These are phyloP conservation scores for Pedetes capensis DNA, from an alignment of 2,113 vertebrate species.

Conservation along the genomic window DNA sequence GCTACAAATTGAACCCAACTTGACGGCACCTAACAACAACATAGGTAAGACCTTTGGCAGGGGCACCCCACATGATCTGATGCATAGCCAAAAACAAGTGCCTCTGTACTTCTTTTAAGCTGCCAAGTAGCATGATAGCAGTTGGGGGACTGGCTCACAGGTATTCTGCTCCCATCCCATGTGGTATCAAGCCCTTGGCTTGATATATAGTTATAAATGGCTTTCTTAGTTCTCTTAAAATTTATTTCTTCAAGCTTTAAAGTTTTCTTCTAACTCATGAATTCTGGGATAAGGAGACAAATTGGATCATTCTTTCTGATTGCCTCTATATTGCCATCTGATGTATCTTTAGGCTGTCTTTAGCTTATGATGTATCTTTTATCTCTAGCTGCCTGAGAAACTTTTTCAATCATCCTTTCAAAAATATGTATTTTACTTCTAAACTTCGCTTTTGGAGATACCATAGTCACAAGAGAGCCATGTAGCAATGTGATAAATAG, in stretches of 20 bases:
- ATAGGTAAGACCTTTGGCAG: neutral
- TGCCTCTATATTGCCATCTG: neutral
- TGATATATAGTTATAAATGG: neutral
- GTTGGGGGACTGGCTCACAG: neutral
- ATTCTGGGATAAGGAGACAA: conserved; percentile 1
- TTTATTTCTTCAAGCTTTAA: conserved; percentile 5
- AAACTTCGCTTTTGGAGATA: neutral
- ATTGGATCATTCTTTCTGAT: neutral
- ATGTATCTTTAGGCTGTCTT: too few species aligned
- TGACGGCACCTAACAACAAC: too few species aligned
- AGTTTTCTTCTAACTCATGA: neutral
- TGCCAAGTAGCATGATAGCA: neutral
- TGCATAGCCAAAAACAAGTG: neutral
- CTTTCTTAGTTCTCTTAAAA: neutral
- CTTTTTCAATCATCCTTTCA: neutral
- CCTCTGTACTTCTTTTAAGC: neutral
- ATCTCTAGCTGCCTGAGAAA: too few species aligned
- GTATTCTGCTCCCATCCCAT: neutral
- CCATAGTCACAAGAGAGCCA: neutral
- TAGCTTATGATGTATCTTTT: neutral
- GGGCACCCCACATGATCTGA: neutral
- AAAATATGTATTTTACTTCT: neutral
- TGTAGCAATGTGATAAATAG: neutral
- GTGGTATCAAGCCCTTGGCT: neutral
- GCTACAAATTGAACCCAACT: too few species aligned